Evolutionary conservation across 2,113 vertebrate species (phyloP).

Genomic region (Daphoenositta chrysoptera): DNA sequence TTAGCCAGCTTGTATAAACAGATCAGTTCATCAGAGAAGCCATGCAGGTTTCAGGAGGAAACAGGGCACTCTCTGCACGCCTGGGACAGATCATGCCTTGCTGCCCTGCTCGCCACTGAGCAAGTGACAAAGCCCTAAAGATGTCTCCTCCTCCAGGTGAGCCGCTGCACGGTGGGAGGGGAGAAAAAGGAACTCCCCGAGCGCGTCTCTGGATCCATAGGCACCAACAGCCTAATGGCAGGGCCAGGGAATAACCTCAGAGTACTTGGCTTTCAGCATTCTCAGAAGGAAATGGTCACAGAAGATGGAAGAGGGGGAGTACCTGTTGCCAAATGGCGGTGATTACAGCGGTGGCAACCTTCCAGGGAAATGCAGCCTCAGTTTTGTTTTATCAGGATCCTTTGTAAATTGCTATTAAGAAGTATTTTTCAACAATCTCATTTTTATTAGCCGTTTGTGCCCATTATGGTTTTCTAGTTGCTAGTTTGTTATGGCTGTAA

Average conservation of each 20-base stretch:
- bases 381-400: conserved; percentile 70
- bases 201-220: background rate
- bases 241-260: background rate
- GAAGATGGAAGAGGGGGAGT: conserved; percentile 29
- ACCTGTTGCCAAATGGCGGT: conserved; percentile 63
- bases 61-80: fast-evolving
- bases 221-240: background rate
- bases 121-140: background rate
- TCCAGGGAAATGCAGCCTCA: conserved; percentile 60
- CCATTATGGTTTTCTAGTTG: conserved; percentile 83
- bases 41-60: conserved; percentile 22
- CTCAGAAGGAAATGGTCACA: conserved; percentile 16
- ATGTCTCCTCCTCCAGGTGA: background rate
- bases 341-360: conserved; percentile 53
- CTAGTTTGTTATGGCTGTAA: conserved; percentile 82
- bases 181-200: background rate
- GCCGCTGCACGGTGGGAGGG: background rate
- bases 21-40: background rate
- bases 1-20: conserved; percentile 49
- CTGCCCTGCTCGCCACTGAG: background rate
- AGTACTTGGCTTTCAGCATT: background rate
- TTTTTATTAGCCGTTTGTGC: conserved; percentile 83
- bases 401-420: conserved; percentile 77
- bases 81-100: background rate
- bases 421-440: conserved; percentile 80